phyloP scores from a whole-genome alignment of 2,113 vertebrate genomes.

The Ameiurus melas region DNA sequence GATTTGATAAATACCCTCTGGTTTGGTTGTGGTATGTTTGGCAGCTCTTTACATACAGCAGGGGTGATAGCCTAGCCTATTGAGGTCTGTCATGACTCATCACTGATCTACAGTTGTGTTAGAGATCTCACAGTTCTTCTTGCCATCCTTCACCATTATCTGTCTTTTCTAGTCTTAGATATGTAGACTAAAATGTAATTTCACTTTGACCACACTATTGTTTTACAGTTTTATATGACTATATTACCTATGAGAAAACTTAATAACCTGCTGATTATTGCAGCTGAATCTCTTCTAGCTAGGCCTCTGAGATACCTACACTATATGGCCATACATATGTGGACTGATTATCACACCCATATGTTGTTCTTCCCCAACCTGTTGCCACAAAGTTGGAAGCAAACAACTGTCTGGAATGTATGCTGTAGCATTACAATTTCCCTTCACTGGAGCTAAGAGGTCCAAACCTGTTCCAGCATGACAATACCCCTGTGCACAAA shows the following conservation, averaged over 20 bases:
- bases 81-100: constrained; percentile 29
- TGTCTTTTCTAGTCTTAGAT: neutral
- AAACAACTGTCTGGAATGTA: neutral
- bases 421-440: neutral
- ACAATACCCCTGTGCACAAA: neutral
- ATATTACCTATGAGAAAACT: neutral
- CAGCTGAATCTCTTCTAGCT: neutral
- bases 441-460: neutral
- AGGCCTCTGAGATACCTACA: neutral
- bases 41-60: constrained; percentile 11
- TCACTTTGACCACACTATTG: neutral
- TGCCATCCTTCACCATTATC: neutral
- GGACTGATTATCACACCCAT: too few relatives aligned
- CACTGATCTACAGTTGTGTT: neutral
- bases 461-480: neutral
- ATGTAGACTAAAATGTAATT: neutral
- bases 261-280: neutral
- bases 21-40: neutral
- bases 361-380: too few relatives aligned
- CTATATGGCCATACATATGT: neutral
- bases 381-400: too few relatives aligned
- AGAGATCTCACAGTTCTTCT: neutral
- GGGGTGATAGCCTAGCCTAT: neutral
- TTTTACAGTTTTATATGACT: neutral
- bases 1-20: constrained; percentile 12